phyloP scores from a whole-genome alignment of 2,888 invertebrate species.

The Dendrolimus pini region DNA sequence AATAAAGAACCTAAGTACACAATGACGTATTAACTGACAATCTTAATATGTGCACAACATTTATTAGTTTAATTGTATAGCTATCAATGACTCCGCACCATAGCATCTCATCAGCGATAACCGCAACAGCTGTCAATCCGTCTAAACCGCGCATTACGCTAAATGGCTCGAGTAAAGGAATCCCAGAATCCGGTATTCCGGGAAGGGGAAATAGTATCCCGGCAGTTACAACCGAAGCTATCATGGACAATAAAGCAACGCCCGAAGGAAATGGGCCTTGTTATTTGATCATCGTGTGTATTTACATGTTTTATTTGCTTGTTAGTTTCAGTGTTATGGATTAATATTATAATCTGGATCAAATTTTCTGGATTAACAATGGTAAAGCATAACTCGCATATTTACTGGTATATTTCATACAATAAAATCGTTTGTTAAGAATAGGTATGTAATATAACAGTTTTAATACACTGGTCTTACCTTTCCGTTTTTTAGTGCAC shows the following conservation, averaged over 20 bases:
- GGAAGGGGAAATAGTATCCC: conserved; percentile 59
- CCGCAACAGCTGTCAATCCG: conserved; percentile 57
- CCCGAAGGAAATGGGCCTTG: conserved; percentile 52
- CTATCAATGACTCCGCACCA: conserved; percentile 1
- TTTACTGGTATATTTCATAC: no score
- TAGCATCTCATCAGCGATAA: conserved; percentile 8
- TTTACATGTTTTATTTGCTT: conserved; percentile 14
- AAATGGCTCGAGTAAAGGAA: conserved; percentile 70
- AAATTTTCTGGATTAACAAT: background rate
- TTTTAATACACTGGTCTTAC: no score
- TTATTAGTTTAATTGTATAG: background rate
- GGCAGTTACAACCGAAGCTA: conserved; percentile 34
- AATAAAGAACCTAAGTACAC: no score
- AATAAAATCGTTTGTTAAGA: no score
- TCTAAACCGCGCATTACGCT: conserved; percentile 69
- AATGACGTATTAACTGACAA: no score
- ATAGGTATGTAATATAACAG: no score
- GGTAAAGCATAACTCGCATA: no score
- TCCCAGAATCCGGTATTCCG: conserved; percentile 28
- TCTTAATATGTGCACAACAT: no score
- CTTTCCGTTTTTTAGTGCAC: no score
- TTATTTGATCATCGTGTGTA: conserved; percentile 40
- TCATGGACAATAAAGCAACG: conserved; percentile 71
- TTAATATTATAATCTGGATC: background rate
- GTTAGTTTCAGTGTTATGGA: background rate